phyloP scores from a whole-genome alignment of 2,888 invertebrate genomes.

The Biston betularia region DNA sequence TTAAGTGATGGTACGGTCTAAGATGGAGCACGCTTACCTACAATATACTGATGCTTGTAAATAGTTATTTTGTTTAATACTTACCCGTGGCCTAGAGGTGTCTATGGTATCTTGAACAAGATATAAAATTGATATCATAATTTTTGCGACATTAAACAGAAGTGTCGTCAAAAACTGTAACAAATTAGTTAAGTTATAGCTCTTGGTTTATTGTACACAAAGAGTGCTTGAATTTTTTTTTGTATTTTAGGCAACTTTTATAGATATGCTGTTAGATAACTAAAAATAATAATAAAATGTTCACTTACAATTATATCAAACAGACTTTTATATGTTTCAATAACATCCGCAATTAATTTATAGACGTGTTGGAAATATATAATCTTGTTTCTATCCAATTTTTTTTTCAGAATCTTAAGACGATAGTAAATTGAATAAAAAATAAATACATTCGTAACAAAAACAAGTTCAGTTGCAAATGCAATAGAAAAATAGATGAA shows the following conservation, averaged over 20 bases:
- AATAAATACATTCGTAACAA: neutral
- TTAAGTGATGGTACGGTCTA: too few species aligned
- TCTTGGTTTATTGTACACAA: too few species aligned
- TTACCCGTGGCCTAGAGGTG: too few species aligned
- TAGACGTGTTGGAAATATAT: neutral
- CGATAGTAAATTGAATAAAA: slow-evolving; percentile 1
- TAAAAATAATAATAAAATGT: too few species aligned
- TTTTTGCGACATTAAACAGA: neutral
- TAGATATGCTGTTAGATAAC: neutral
- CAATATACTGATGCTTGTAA: too few species aligned
- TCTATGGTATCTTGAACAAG: too few species aligned
- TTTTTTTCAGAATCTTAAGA: neutral
- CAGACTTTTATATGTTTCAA: slow-evolving; percentile 2
- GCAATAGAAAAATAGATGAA: neutral
- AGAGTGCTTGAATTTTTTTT: too few species aligned
- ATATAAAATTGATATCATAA: slow-evolving; percentile 1
- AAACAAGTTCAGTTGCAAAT: neutral
- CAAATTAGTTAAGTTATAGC: too few species aligned
- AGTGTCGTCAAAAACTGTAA: neutral
- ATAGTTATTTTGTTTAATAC: too few species aligned
- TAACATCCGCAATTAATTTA: slow-evolving; percentile 1
- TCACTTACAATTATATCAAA: slow-evolving; percentile 6
- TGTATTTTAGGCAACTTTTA: too few species aligned
- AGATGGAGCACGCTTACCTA: too few species aligned
- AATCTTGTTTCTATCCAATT: neutral